Base-by-base conservation (phyloP, 2,113 vertebrate species). In the Empidonax alnorum region DNA sequence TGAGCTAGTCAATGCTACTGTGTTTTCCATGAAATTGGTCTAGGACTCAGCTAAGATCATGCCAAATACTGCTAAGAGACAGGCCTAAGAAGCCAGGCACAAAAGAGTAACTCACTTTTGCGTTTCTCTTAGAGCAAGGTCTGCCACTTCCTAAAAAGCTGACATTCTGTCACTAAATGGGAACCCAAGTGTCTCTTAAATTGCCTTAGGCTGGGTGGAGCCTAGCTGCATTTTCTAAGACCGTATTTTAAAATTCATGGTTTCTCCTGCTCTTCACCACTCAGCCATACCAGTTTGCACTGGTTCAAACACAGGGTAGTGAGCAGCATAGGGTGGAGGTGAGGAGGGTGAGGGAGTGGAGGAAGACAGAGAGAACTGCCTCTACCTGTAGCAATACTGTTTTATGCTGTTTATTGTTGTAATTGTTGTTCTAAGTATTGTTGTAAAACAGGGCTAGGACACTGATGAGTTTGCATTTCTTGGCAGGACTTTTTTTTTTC, bases 161-260 rank as follows among this genome's bases (percentile, higher is more conserved):
- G 21, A 21, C 7, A 6, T 84, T 81, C 22, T 66, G 6, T 21
- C 1, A 1, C 33, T 78, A 47, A 58, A 44, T 10, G 10, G 28
- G 28, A 84, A 42, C 14, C 4, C 25, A 58, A 21, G 1, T 13
- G 5, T 46, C 35, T 84, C 39, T 81, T 66, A 56, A 72, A 41
- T 15, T 41, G 6, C 39, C 44, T 28, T 75, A 56, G 25, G 61
- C 42, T 82, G 27, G 23, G 10, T 37, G 46, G 15, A 53, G 23
- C 39, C 33, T 47, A 56, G 35, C 19, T 75, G 5, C 13, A 3
- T 83, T 83, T 86, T 62, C 31, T 27, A 80, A 61, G 37, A 52
- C 23, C 5, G 8, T 8, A 15, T 41, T 89, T 88, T 87, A 47
- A 35, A 61, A 44, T 31, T 1, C 0, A 3, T 5, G 1, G 1